These are phyloP conservation scores for Melieria omissa DNA, from an alignment of 2,888 invertebrate genomes.

Conservation along the genomic window DNA sequence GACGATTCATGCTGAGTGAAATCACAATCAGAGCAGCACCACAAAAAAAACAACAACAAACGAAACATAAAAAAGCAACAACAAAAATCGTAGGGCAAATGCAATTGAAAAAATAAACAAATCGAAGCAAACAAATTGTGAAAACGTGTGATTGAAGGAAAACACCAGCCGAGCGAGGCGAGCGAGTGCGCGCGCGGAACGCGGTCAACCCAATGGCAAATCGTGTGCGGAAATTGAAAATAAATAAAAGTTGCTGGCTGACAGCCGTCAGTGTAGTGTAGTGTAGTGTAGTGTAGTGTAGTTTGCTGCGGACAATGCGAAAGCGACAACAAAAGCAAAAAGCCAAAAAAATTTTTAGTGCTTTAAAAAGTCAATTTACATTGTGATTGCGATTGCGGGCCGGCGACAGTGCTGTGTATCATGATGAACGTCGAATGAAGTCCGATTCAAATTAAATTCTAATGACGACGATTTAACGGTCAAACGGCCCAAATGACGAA, in stretches of 20 bases:
- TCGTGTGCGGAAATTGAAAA: slow-evolving; percentile 1
- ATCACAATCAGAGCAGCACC: slow-evolving; percentile 9
- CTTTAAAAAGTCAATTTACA: too few species aligned
- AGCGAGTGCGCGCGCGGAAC: background rate
- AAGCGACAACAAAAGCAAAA: too few species aligned
- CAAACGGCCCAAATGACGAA: too few species aligned
- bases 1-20: background rate
- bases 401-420: too few species aligned
- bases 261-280: background rate
- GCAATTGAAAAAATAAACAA: slow-evolving; percentile 30
- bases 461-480: too few species aligned
- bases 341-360: too few species aligned
- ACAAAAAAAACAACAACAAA: background rate
- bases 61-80: background rate
- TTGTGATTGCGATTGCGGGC: too few species aligned
- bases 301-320: too few species aligned
- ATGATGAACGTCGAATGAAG: too few species aligned
- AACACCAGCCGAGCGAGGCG: background rate
- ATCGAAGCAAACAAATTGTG: background rate
- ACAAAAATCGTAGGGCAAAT: slow-evolving; percentile 9
- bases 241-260: background rate
- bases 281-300: background rate
- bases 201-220: background rate
- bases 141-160: background rate
- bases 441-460: too few species aligned